Base-by-base conservation (phyloP, 2,113 vertebrate genomes). In the Trogon melanurus region DNA sequence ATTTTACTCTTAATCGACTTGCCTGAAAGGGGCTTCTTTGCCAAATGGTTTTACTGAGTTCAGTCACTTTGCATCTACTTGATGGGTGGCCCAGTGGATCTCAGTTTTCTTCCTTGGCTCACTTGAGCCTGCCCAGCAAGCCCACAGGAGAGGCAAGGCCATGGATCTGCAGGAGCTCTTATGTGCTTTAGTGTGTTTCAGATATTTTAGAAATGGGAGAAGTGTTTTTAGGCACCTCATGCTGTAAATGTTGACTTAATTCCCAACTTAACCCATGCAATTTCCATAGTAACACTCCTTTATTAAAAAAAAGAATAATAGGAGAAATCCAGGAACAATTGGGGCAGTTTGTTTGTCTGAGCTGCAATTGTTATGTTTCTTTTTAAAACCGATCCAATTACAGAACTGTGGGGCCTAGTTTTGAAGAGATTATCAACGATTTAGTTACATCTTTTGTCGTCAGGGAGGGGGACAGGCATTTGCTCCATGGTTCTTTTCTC, bases 301-400 rank as follows among this genome's bases (percentile, higher is more conserved):
- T 78, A 36, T 60, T 65, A 44, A 48, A 76, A 36, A 36, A 85
- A 73, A 13, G 16, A 58, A 10, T 30, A 61, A 67, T 76, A 67
- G 45, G 44, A 65, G 34, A 75, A 64, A 73, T 58, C 29, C 13
- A 66, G 70, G 70, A 72, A 61, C 10, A 67, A 13, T 41, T 51
- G 29, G 4, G 8, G 54, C 53, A 38, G 9, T n/a, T 51, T 66
- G 23, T 65, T 84, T 84, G 21, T 50, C 34, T 66, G 53, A 72
- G 20, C 23, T 2, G 0, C 44, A 65, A 13, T 16, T 2, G 2
- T 16, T 47, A 51, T 1, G 2, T 67, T 14, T 56, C 27, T 75
- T 79, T 67, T 69, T 30, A n/a, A 45, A 73, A 19, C 21, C 56
- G 23, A 64, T 32, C 23, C 16, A 29, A 7, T 60, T 60, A 41